Percentiles rank a stretch among this genome's conserved stretches.
These are phyloP conservation scores for Pantherophis vulpinus DNA, from an alignment of 2,797 vertebrate species.

Conservation along the genomic window DNA sequence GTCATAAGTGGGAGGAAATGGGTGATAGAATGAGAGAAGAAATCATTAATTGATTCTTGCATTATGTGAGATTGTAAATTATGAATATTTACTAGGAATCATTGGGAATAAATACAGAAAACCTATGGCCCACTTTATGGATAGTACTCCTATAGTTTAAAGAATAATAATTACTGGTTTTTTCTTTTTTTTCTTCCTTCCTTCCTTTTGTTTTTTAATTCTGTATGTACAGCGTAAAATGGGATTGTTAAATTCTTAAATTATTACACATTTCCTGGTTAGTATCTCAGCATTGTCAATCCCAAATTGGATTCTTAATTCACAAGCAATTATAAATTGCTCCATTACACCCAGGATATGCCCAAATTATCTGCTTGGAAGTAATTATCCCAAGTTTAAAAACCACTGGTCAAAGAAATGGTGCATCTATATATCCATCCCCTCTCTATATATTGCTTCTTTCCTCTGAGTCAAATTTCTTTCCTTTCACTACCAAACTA, in stretches of 20 bases:
- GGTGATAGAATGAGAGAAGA: neutral
- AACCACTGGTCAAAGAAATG: neutral
- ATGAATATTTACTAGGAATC: neutral
- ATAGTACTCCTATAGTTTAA: neutral
- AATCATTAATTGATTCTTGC: neutral
- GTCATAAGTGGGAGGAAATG: no score
- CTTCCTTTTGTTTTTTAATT: neutral
- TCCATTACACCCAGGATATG: neutral
- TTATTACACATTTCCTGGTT: neutral
- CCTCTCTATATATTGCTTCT: neutral
- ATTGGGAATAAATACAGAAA: neutral
- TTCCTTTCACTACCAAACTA: neutral
- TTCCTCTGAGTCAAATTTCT: neutral
- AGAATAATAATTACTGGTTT: neutral
- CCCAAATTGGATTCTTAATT: neutral
- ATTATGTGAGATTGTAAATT: neutral
- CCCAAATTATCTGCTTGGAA: neutral
- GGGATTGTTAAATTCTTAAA: neutral
- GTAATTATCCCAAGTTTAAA: neutral
- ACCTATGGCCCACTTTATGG: neutral
- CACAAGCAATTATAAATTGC: no score
- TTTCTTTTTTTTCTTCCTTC: neutral
- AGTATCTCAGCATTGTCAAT: neutral
- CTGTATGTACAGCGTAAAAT: neutral
- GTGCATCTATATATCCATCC: neutral